These are phyloP conservation scores for Diceros bicornis DNA, from an alignment of 2,797 vertebrate species.

Conservation along the genomic window DNA sequence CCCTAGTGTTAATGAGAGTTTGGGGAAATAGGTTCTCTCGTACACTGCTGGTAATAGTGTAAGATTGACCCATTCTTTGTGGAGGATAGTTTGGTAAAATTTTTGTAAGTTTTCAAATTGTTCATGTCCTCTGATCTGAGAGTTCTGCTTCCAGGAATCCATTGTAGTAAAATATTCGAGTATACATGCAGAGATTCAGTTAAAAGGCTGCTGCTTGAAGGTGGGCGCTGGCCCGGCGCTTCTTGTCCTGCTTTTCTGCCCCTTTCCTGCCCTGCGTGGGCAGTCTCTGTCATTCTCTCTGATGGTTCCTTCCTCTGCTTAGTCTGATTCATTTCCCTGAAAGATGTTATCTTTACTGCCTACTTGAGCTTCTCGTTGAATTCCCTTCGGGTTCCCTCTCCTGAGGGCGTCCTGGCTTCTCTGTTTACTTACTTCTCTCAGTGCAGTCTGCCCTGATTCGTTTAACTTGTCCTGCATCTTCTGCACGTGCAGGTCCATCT, in stretches of 20 bases:
- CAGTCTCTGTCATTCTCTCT: neutral
- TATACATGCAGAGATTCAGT: neutral
- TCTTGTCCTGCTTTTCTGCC: neutral
- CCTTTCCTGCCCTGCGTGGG: neutral
- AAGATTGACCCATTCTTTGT: neutral
- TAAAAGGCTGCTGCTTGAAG: neutral
- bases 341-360: conserved; percentile 39
- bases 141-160: neutral
- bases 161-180: neutral
- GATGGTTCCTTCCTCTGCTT: neutral
- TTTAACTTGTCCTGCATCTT: neutral
- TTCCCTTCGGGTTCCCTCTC: neutral
- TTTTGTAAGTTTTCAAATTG: conserved; percentile 30
- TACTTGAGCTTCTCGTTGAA: neutral
- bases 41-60: neutral
- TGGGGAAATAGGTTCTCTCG: neutral
- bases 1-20: neutral
- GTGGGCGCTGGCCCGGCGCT: too few relatives aligned
- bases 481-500: conserved; percentile 19
- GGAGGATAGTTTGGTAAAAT: neutral
- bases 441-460: neutral
- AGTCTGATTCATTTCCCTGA: conserved; percentile 47
- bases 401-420: neutral
- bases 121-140: neutral
- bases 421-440: conserved; percentile 20